Evolutionary conservation across 2,113 vertebrate genomes (phyloP), one percentile per base, ranked within the genome.

Genomic region (Brachypodius melanocephalos): DNA sequence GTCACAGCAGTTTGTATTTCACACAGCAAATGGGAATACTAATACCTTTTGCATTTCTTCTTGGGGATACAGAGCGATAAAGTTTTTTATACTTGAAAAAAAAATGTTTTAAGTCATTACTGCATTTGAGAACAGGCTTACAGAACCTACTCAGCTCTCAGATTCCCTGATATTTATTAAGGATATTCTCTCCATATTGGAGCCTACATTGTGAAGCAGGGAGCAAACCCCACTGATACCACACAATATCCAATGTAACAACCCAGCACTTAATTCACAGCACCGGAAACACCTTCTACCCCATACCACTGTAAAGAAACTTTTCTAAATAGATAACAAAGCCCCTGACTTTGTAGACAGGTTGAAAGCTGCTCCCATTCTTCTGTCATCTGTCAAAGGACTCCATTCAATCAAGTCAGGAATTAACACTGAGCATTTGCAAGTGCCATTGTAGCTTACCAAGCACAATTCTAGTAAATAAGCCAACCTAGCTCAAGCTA

Each of bases 381-480:
- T 79, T 62, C 26, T 25, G 29, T 7, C 19, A 74, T n/a, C 38
- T 62, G 34, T 31, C 25, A 69, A 49, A 79, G 21, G 19, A 84
- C 73, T 82, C 62, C 66, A 34, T 57, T 80, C 40, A 48, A 22
- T 29, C 38, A 62, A 85, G 17, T 16, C 45, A 38, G 11, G 8
- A 89, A 94, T 77, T 46, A 86, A 87, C 88, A 49, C 9, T 3
- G 45, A 93, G 51, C 34, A 49, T 36, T 54, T 85, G 12, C 46
- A 92, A 62, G n/a, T 72, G 67, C 62, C 34, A 51, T 7, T 73
- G 15, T 9, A 83, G 71, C 46, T 75, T 49, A n/a, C 9, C 15
- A 85, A 93, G 55, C 54, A 79, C 40, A 49, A 85, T 62, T 80
- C 74, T 83, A 93, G 71, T 85, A 94, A 96, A 89, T 72, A 94